Evolutionary conservation across 2,888 invertebrate genomes (phyloP).

Genomic region (Apamea crenata): DNA sequence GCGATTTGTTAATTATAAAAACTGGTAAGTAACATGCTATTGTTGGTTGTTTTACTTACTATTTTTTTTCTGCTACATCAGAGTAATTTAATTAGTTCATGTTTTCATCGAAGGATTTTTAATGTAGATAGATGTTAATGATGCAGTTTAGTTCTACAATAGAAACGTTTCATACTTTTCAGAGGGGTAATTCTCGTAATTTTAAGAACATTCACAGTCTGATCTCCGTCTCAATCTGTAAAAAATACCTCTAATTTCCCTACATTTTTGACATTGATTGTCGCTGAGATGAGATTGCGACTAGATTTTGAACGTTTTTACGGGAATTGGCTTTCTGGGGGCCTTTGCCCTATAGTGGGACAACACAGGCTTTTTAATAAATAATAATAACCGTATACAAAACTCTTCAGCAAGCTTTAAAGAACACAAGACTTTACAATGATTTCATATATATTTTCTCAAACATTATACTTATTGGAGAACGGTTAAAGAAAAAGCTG

Average conservation of each 20-base stretch:
- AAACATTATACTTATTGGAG: neutral
- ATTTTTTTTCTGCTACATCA: neutral
- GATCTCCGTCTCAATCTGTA: too few relatives aligned
- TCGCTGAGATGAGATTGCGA: too few relatives aligned
- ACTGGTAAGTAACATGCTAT: slow-evolving; percentile 23
- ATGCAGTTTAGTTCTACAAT: neutral
- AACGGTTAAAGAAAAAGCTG: slow-evolving; percentile 14
- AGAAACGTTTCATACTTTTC: neutral
- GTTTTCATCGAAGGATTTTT: neutral
- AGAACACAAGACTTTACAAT: neutral
- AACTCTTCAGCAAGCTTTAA: neutral
- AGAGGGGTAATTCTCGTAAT: too few relatives aligned
- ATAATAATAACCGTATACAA: too few relatives aligned
- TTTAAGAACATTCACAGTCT: too few relatives aligned
- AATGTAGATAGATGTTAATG: neutral
- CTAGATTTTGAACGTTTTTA: too few relatives aligned
- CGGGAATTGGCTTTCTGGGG: too few relatives aligned
- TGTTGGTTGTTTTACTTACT: neutral
- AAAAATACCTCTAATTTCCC: too few relatives aligned
- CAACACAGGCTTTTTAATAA: too few relatives aligned
- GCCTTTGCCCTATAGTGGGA: too few relatives aligned
- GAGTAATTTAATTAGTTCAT: neutral
- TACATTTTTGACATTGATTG: too few relatives aligned
- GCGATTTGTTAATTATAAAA: slow-evolving; percentile 37
- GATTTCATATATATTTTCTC: neutral